Evolutionary conservation across 2,113 vertebrate genomes (phyloP), one percentile per base, ranked within the genome.

Genomic region (Empidonax alnorum): DNA sequence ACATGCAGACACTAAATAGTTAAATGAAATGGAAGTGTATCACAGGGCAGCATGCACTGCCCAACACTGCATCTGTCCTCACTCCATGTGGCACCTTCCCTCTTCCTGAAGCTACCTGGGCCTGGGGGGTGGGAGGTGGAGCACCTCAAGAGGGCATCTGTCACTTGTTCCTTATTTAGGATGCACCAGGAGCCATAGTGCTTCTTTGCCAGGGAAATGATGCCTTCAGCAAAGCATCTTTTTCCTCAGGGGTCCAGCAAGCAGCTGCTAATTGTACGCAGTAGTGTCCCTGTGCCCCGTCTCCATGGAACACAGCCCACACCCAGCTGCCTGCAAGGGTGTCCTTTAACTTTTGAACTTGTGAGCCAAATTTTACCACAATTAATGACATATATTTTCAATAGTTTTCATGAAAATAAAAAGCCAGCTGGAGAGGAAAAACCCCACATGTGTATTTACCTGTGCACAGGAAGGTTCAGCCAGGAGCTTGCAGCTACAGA

Each of bases 391-490:
- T n/a, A 31, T 12, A 66, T 65, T 84, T 75, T 23, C 50, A 56
- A 28, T 20, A 61, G 19, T 49, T 59, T 59, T 76, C 4, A n/a
- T 27, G 28, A 62, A 72, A 71, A 87, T 25, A 41, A 74, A 52
- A 27, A 49, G 21, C 7, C 52, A 81, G 33, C 18, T 72, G 41
- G 8, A 55, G 56, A 23, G 67, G 58, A 66, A 77, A 13, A 44
- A 11, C 3, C 7, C 9, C 25, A 22, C 25, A 3, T 0, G 0
- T 53, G 0, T 46, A 12, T 47, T 42, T 82, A 8, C 30, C 6
- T 2, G 0, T 44, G 44, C 39, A 53, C 10, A 14, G 5, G 8
- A 13, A 65, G 12, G 41, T 12, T 74, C 27, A 24, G 30, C 27
- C 2, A 1, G 31, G 6, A 68, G 12, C 9, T 66, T 28, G 22